Base-by-base conservation (phyloP, 2,113 vertebrate species). In the Sorex fumeus region DNA sequence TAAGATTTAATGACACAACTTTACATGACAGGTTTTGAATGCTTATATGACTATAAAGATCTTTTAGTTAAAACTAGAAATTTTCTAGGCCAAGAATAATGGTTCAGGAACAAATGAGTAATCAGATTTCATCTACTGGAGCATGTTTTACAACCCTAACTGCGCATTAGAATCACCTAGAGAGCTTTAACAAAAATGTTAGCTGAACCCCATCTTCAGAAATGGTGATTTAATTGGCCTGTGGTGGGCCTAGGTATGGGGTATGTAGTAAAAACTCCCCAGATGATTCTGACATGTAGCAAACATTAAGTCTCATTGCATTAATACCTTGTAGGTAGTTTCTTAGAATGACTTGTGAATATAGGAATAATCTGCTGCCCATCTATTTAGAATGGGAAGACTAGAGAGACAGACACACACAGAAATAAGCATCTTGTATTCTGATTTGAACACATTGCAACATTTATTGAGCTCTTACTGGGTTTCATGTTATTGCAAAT, bases 111-210 rank as follows among this genome's bases (percentile, higher is more conserved):
- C 70, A 95, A 60, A 91, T 76, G 84, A 66, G 72, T 94, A 79
- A 92, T 96, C 94, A 84, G 79, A 91, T 96, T 94, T 95, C 89
- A 88, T 86, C 79, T 80, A 60, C 70, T 79, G 60, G 45, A 93
- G 36, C 53, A 15, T 45, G 72, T 91, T 96, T 91, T 84, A 88
- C 76, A 87, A 80, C 23, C 25, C 34, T 91, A 84, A 67, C 60
- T 93, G 43, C 47, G 84, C 76, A 74, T 87, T 93, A 92, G 81
- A 93, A 94, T 92, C 93, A 93, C 53, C 93, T 66, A 36, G 94
- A 87, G 94, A 94, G 87, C 87, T 87, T 92, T 94, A 79, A 78
- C 34, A 93, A 92, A 88, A 80, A 71, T 43, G 32, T 75, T 92
- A 53, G 71, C 79, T 76, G 64, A 91, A 64, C 28, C 43, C 75